Percentiles rank a stretch among this genome's conserved stretches.
Conservation (phyloP, 2,113 vertebrate species). For the Rana temporaria region DNA sequence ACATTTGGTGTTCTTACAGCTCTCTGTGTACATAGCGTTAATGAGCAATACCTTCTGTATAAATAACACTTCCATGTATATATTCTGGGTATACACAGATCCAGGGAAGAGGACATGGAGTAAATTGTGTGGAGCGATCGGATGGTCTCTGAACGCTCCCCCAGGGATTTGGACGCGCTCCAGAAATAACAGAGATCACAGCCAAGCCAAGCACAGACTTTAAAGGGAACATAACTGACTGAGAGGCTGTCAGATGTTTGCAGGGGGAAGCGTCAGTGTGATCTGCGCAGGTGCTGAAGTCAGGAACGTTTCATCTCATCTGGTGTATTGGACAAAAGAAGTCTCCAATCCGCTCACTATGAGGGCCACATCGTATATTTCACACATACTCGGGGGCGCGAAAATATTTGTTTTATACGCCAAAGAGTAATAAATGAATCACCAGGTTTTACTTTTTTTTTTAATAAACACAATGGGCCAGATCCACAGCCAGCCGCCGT, state of each 20-base stretch:
- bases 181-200: constrained; percentile 26
- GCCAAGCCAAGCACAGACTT: constrained; percentile 30
- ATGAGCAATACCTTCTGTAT: not conserved
- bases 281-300: constrained; percentile 4
- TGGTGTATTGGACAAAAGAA: no score
- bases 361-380: no score
- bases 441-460: no score
- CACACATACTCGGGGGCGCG: no score
- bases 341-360: no score
- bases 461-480: no score
- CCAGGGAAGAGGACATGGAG: not conserved
- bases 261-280: not conserved
- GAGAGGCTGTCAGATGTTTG: constrained; percentile 28
- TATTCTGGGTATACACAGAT: not conserved
- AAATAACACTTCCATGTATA: not conserved
- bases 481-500: no score
- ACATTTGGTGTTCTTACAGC: no score
- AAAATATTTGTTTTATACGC: no score
- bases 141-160: constrained; percentile 7
- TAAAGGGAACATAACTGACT: constrained; percentile 16
- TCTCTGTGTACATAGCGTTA: no score
- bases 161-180: constrained; percentile 15
- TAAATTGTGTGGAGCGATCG: constrained; percentile 10
- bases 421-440: no score
- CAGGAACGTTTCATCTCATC: not conserved